These are phyloP conservation scores for Cephalopholis sonnerati DNA, from an alignment of 2,113 vertebrate genomes.

Conservation along the genomic window DNA sequence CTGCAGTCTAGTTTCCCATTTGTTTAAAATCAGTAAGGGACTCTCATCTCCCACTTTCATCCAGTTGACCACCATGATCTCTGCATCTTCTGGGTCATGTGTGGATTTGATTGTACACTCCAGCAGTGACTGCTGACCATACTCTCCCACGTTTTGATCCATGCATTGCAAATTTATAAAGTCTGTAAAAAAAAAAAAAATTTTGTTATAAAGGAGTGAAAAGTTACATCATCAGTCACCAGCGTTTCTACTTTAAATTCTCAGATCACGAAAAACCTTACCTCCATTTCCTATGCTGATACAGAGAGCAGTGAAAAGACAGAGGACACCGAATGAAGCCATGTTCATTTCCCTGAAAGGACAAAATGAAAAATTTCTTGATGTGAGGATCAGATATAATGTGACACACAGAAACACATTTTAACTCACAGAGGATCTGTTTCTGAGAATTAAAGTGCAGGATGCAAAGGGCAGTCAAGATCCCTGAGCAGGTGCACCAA, in stretches of 20 bases:
- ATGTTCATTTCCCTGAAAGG: slow-evolving; percentile 60
- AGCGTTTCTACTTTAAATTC: fast-evolving
- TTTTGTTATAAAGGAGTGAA: neutral
- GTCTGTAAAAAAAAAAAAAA: slow-evolving; percentile 26
- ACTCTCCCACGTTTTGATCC: neutral
- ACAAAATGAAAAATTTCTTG: neutral
- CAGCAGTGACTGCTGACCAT: slow-evolving; percentile 46
- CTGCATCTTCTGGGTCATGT: fast-evolving
- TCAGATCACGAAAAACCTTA: neutral
- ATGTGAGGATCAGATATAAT: fast-evolving
- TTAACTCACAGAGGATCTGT: fast-evolving
- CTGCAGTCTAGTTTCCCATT: fast-evolving
- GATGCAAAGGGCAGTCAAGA: neutral
- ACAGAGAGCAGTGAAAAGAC: fast-evolving
- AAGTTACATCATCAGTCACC: neutral
- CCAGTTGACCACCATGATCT: slow-evolving; percentile 1
- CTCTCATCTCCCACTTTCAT: fast-evolving
- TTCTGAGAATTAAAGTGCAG: fast-evolving
- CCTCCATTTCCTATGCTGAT: fast-evolving
- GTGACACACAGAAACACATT: neutral
- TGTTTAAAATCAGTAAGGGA: fast-evolving
- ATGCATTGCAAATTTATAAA: slow-evolving; percentile 33
- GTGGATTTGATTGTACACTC: slow-evolving; percentile 4
- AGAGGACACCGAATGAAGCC: neutral
- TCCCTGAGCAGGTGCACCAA: neutral